Conservation (phyloP, 2,797 vertebrate genomes). For the Pogonophryne albipinna region DNA sequence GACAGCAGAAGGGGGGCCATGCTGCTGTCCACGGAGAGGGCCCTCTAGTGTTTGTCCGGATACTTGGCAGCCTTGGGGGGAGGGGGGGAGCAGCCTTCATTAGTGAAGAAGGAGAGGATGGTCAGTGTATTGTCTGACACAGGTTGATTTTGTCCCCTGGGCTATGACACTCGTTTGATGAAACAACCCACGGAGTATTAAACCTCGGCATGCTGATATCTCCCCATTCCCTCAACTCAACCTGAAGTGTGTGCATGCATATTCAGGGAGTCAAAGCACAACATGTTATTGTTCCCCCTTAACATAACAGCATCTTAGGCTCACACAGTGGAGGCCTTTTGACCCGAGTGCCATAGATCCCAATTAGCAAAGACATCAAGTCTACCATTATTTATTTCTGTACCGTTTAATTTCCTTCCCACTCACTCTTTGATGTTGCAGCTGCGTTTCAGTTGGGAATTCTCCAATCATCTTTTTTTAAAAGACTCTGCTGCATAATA, state of each 20-base stretch:
- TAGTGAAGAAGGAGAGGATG: slow-evolving; percentile 36
- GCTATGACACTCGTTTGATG: slow-evolving; percentile 18
- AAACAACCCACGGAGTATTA: slow-evolving; percentile 23
- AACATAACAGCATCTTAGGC: slow-evolving; percentile 28
- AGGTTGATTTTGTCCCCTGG: not conserved
- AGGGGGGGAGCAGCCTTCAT: slow-evolving; percentile 33
- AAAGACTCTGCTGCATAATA: slow-evolving; percentile 75
- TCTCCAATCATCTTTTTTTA: slow-evolving; percentile 76
- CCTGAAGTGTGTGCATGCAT: not conserved
- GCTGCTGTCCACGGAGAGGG: slow-evolving; percentile 80
- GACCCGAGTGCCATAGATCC: slow-evolving; percentile 71
- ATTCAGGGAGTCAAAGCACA: not conserved
- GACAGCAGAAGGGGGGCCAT: slow-evolving; percentile 51
- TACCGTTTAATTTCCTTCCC: slow-evolving; percentile 79
- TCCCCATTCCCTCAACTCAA: not conserved
- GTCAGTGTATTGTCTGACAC: slow-evolving; percentile 36
- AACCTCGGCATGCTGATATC: not conserved
- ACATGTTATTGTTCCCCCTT: slow-evolving; percentile 26
- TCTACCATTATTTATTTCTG: slow-evolving; percentile 78
- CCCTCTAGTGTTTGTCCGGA: slow-evolving; percentile 92
- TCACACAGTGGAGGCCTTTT: slow-evolving; percentile 56
- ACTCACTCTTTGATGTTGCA: slow-evolving; percentile 77
- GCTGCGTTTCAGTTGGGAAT: slow-evolving; percentile 76
- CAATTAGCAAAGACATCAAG: slow-evolving; percentile 82
- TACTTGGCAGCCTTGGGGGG: slow-evolving; percentile 70